phyloP scores from a whole-genome alignment of 2,888 invertebrate species.

The Ernsta delagoae region DNA sequence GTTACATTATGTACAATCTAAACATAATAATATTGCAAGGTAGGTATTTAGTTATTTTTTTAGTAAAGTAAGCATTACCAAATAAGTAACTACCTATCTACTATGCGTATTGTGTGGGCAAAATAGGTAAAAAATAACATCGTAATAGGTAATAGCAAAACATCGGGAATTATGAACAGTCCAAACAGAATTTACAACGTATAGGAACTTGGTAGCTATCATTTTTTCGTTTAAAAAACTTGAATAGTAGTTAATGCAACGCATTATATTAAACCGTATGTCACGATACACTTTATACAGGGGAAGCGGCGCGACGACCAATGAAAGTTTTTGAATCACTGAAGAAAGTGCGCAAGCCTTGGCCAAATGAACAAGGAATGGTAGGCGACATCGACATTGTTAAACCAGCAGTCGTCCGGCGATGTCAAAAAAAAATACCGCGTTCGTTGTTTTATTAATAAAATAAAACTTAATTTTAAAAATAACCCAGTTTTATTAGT shows the following conservation, averaged over 20 bases:
- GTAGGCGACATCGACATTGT: conserved; percentile 37
- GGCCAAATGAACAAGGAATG: conserved; percentile 52
- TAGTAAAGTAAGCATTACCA: no score
- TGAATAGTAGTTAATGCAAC: conserved; percentile 16
- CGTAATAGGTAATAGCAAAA: no score
- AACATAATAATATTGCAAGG: no score
- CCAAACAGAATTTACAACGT: not conserved
- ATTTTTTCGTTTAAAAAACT: conserved; percentile 2
- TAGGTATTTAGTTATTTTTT: no score
- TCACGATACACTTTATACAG: conserved; percentile 38
- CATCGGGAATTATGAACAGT: no score
- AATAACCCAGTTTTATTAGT: no score
- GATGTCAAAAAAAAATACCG: conserved; percentile 30
- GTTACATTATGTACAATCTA: no score
- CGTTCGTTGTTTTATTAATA: no score
- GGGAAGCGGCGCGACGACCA: conserved; percentile 49
- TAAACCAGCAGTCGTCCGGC: conserved; percentile 21
- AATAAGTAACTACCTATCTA: no score
- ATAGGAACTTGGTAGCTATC: conserved; percentile 8
- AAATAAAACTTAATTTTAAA: no score
- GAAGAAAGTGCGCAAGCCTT: conserved; percentile 62
- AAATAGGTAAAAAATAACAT: no score
- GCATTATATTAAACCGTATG: conserved; percentile 25
- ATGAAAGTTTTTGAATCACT: conserved; percentile 60
- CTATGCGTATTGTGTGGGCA: no score